Evolutionary conservation across 2,797 vertebrate genomes (phyloP).

Genomic region (Sebastes dallii): DNA sequence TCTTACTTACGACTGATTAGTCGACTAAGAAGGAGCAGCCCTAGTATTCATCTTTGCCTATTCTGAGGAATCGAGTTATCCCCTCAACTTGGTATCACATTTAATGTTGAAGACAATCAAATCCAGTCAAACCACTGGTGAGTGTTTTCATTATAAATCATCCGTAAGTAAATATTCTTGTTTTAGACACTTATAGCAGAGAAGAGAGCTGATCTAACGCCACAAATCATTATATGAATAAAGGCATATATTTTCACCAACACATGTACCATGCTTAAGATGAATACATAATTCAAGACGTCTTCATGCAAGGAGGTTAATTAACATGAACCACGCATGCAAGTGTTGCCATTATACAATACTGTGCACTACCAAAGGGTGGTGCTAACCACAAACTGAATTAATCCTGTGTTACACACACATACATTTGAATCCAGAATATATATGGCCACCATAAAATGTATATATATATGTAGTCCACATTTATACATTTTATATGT

Average conservation of each 20-base stretch:
- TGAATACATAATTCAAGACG: constrained; percentile 28
- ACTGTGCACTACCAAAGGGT: constrained; percentile 69
- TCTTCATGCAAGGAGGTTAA: constrained; percentile 41
- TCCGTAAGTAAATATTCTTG: not conserved
- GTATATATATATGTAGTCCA: not conserved
- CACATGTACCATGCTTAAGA: constrained; percentile 17
- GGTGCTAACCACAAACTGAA: constrained; percentile 76
- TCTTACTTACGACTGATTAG: too few relatives aligned
- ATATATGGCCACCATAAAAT: not conserved
- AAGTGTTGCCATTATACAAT: constrained; percentile 39
- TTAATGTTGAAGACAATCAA: not conserved
- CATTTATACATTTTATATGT: constrained; percentile 8
- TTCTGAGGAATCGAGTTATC: not conserved
- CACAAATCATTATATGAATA: constrained; percentile 10
- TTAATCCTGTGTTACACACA: constrained; percentile 4
- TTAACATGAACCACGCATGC: constrained; percentile 47
- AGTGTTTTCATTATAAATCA: not conserved
- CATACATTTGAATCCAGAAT: not conserved
- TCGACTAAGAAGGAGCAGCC: too few relatives aligned
- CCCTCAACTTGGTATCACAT: not conserved
- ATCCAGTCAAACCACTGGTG: not conserved
- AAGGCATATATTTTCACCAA: constrained; percentile 21
- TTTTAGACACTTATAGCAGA: not conserved
- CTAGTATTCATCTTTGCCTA: not conserved
- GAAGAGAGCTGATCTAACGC: not conserved